Evolutionary conservation across 2,113 vertebrate species (phyloP).

Genomic region (Callopanchax toddi): DNA sequence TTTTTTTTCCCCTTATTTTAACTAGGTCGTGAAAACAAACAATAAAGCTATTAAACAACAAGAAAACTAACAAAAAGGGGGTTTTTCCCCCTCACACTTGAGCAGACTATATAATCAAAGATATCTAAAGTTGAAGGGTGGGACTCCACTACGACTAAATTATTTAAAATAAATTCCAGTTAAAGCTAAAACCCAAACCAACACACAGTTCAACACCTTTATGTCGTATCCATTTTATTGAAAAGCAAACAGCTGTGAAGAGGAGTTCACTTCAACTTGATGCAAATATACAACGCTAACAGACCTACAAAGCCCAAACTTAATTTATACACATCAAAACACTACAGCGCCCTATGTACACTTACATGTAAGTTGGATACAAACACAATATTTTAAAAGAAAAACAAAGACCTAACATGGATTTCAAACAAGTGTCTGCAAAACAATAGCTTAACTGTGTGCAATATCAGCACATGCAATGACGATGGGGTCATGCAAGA

Average conservation of each 20-base stretch:
- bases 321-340: constrained; percentile 71
- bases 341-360: constrained; percentile 65
- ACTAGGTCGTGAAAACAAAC: too few relatives aligned
- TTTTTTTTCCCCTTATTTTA: too few relatives aligned
- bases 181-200: not conserved
- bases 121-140: too few relatives aligned
- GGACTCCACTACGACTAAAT: too few relatives aligned
- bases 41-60: too few relatives aligned
- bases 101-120: too few relatives aligned
- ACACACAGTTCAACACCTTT: constrained; percentile 9
- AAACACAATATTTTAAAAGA: constrained; percentile 61
- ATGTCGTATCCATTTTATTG: constrained; percentile 68
- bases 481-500: constrained; percentile 57
- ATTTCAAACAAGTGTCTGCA: constrained; percentile 48
- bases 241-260: constrained; percentile 71
- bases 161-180: not conserved
- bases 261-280: constrained; percentile 64
- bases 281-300: constrained; percentile 79
- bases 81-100: too few relatives aligned
- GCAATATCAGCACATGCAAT: constrained; percentile 69
- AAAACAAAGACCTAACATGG: constrained; percentile 41
- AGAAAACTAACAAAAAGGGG: too few relatives aligned
- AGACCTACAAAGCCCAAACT: constrained; percentile 69
- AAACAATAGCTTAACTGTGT: constrained; percentile 58
- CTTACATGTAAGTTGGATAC: constrained; percentile 58